Evolutionary conservation across 1,140 invertebrate genomes (phyloP).

Genomic region (Mamestra configurata): DNA sequence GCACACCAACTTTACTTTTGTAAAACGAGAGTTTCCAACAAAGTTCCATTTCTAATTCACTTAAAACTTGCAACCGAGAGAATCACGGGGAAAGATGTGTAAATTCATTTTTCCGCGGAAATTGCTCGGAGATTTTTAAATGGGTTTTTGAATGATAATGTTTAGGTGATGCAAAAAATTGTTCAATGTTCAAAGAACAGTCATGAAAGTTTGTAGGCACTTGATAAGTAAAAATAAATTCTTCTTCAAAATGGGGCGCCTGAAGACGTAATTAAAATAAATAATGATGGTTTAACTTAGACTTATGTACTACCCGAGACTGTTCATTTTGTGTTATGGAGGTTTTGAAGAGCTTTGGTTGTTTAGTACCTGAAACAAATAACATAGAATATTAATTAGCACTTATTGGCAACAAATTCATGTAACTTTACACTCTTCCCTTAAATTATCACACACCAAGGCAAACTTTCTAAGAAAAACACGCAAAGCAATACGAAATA

Average conservation of each 20-base stretch:
- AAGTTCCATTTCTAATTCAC: constrained; percentile 33
- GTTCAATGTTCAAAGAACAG: not conserved
- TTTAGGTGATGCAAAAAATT: not conserved
- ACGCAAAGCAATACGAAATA: constrained; percentile 33
- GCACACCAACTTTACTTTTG: constrained; percentile 32
- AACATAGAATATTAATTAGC: not conserved
- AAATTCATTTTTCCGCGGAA: constrained; percentile 23
- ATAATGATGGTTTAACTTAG: not conserved
- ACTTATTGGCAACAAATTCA: not conserved
- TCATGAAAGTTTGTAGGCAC: too few relatives aligned
- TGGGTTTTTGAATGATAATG: not conserved
- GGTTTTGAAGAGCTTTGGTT: not conserved
- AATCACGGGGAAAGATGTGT: not conserved
- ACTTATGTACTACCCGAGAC: not conserved
- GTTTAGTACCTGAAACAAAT: constrained; percentile 41
- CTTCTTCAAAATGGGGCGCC: too few relatives aligned
- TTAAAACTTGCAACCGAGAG: constrained; percentile 29
- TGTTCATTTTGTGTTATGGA: too few relatives aligned
- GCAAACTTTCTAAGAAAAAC: constrained; percentile 46
- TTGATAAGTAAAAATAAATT: not conserved
- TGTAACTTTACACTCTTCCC: not conserved
- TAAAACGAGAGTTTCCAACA: constrained; percentile 32
- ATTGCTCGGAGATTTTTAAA: not conserved
- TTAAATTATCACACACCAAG: constrained; percentile 3
- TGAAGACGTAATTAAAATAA: too few relatives aligned